A percentile compares a stretch with the other conserved stretches of the same genome.
Evolutionary conservation across 2,888 invertebrate genomes (phyloP).

Genomic region (Callyntrura sp.): DNA sequence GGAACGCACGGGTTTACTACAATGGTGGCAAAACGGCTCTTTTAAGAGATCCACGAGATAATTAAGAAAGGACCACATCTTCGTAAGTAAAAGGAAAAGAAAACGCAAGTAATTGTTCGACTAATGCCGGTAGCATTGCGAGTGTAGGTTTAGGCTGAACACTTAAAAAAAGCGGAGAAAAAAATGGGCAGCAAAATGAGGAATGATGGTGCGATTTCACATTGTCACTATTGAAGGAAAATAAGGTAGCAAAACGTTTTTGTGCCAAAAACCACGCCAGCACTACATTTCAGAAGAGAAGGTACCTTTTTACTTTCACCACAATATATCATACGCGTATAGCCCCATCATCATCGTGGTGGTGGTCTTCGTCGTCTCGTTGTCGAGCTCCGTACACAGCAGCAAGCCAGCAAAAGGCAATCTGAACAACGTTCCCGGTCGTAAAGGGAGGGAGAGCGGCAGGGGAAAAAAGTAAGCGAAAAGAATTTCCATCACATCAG

Average conservation of each 20-base stretch:
- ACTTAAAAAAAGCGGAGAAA: constrained; percentile 11
- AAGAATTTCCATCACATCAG: constrained; percentile 65
- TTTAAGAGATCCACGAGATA: constrained; percentile 8
- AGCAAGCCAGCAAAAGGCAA: not conserved
- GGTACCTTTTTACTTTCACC: not conserved
- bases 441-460: constrained; percentile 12
- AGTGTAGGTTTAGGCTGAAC: not conserved
- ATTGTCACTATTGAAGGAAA: constrained; percentile 23
- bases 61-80: not conserved
- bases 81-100: constrained; percentile 2
- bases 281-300: not conserved
- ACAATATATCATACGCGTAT: not conserved
- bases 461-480: constrained; percentile 51
- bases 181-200: constrained; percentile 43
- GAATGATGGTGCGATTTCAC: constrained; percentile 42
- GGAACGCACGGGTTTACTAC: not conserved
- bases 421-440: not conserved
- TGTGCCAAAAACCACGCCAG: constrained; percentile 72
- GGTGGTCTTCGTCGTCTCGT: not conserved
- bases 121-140: not conserved
- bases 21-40: not conserved
- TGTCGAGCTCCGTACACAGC: not conserved
- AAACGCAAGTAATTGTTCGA: constrained; percentile 1
- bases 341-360: not conserved
- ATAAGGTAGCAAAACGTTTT: constrained; percentile 41